Percentiles rank a stretch among this genome's conserved stretches.
Evolutionary conservation across 1,140 invertebrate genomes (phyloP).

Genomic region (Brachystomella parvula): DNA sequence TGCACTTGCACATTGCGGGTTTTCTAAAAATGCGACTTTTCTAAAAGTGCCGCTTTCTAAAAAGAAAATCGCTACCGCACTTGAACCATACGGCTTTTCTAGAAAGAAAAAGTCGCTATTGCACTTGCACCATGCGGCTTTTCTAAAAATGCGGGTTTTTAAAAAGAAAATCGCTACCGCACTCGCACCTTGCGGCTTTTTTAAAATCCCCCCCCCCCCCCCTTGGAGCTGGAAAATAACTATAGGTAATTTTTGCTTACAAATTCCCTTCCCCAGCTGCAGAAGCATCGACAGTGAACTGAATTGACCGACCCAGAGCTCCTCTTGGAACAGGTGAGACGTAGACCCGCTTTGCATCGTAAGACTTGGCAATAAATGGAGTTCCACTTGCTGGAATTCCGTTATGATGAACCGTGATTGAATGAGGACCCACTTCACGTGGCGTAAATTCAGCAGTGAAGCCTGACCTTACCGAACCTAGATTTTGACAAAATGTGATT

Average conservation of each 20-base stretch:
- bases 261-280: slow-evolving; percentile 95
- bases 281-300: slow-evolving; percentile 88
- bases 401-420: slow-evolving; percentile 82
- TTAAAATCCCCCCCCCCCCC: no score
- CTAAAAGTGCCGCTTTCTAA: no score
- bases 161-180: no score
- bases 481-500: neutral
- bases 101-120: no score
- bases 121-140: no score
- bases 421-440: slow-evolving; percentile 77
- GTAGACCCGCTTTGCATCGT: slow-evolving; percentile 79
- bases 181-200: no score
- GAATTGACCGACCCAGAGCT: slow-evolving; percentile 68
- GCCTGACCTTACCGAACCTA: slow-evolving; percentile 44
- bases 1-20: no score
- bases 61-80: no score
- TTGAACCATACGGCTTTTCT: no score
- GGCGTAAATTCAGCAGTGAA: slow-evolving; percentile 87
- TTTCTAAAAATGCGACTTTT: no score
- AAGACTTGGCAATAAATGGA: slow-evolving; percentile 85
- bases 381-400: slow-evolving; percentile 69
- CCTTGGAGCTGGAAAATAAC: no score
- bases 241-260: neutral
- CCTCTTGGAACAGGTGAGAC: slow-evolving; percentile 76
- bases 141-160: no score